Conservation (phyloP, 2,797 vertebrate species). For the Microcaecilia unicolor region DNA sequence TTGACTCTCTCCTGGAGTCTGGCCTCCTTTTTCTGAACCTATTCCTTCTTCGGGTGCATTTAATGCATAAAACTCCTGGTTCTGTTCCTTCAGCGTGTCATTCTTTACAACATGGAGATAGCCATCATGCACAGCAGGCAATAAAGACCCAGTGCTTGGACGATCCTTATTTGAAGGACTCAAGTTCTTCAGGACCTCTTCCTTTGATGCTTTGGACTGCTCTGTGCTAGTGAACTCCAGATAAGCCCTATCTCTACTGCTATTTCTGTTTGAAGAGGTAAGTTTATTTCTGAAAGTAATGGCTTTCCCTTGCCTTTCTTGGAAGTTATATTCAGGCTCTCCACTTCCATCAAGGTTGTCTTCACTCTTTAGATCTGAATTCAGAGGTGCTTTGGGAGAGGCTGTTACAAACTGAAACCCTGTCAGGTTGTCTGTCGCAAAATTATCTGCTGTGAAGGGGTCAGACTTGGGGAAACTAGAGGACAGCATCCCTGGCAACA, state of each 20-base stretch:
- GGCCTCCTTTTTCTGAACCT: background rate
- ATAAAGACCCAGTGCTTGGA: rapidly evolving
- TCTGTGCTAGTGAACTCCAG: too few species aligned
- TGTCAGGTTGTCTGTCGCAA: too few species aligned
- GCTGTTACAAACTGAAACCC: too few species aligned
- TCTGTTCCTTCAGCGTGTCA: too few species aligned
- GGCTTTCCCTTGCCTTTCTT: conserved; percentile 21
- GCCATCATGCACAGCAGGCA: rapidly evolving
- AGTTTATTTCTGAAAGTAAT: background rate
- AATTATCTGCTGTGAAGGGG: too few species aligned
- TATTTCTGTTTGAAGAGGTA: background rate
- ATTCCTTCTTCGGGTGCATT: background rate
- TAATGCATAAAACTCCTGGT: background rate
- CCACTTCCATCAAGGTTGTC: background rate
- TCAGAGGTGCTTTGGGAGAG: too few species aligned
- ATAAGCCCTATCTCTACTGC: background rate
- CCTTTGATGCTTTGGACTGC: too few species aligned
- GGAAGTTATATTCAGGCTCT: rapidly evolving
- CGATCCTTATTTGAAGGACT: background rate
- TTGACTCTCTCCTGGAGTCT: background rate
- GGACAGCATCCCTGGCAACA: rapidly evolving
- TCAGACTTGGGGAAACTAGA: background rate
- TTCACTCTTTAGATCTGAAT: background rate
- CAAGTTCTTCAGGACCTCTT: too few species aligned
- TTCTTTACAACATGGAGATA: too few species aligned